These are phyloP conservation scores for Ellobius talpinus DNA, from an alignment of 2,113 vertebrate species.

Conservation along the genomic window DNA sequence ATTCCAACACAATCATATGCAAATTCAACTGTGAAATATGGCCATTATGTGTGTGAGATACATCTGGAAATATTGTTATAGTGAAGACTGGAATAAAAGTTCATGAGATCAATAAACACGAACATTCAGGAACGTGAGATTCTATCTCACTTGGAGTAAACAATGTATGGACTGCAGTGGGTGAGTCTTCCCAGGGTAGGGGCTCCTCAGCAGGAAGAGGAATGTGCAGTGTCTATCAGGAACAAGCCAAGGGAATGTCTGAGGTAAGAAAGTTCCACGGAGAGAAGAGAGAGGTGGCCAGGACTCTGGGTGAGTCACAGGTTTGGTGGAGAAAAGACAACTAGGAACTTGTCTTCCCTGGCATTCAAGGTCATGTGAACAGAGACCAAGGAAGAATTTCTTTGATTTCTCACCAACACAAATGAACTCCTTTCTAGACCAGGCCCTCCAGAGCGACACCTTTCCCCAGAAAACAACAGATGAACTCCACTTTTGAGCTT, in stretches of 20 bases:
- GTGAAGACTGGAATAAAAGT: background rate
- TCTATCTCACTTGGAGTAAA: background rate
- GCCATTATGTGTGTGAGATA: background rate
- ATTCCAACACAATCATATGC: background rate
- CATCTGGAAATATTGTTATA: background rate
- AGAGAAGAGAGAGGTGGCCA: background rate
- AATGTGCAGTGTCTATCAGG: background rate
- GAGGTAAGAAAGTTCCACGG: background rate
- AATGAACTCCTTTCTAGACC: background rate
- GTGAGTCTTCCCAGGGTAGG: background rate
- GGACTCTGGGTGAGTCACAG: background rate
- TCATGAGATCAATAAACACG: background rate
- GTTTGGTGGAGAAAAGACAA: background rate
- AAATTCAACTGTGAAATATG: background rate
- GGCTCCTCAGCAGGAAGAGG: background rate
- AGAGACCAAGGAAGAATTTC: background rate
- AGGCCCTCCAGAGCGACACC: background rate
- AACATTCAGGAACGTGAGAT: background rate
- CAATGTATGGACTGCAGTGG: background rate
- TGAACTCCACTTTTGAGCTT: background rate
- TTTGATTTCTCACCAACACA: background rate
- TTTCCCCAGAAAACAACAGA: background rate
- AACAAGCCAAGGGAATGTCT: background rate
- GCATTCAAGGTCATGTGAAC: background rate
- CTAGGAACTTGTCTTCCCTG: background rate